Conservation (phyloP, 2,113 vertebrate species). For the Chloebia gouldiae region DNA sequence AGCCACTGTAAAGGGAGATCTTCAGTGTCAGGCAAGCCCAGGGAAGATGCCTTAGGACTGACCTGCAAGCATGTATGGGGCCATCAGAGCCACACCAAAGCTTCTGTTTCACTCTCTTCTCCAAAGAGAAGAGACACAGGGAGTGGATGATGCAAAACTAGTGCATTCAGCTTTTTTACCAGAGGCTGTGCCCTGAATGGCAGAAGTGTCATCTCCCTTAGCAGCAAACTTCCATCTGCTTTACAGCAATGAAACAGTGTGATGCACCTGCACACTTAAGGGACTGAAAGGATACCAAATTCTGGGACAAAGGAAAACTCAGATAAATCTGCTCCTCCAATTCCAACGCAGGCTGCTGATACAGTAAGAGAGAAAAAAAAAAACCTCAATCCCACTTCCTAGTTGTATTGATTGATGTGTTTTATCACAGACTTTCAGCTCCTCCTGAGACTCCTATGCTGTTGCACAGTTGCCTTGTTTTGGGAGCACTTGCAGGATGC, state of each 20-base stretch:
- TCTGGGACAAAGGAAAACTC: not conserved
- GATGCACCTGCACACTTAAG: not conserved
- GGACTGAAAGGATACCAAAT: not conserved
- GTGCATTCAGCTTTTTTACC: not conserved
- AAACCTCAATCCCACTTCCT: not conserved
- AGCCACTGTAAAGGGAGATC: accelerated
- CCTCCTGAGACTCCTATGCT: not conserved
- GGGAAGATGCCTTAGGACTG: not conserved
- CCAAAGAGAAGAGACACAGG: not conserved
- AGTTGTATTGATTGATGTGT: accelerated
- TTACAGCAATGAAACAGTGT: accelerated
- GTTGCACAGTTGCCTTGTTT: not conserved
- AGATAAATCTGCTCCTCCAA: not conserved
- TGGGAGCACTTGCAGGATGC: not conserved
- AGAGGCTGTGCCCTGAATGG: not conserved
- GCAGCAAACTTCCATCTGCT: not conserved
- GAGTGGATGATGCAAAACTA: not conserved
- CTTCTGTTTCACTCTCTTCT: not conserved
- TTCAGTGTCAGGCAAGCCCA: not conserved
- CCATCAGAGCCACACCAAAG: not conserved
- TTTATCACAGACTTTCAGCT: not conserved
- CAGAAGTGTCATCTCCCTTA: not conserved
- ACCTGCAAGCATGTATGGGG: accelerated
- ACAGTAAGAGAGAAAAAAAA: not conserved
- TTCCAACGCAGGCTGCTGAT: not conserved